Conservation (phyloP, 2,888 invertebrate species). For the Hybos culiciformis region DNA sequence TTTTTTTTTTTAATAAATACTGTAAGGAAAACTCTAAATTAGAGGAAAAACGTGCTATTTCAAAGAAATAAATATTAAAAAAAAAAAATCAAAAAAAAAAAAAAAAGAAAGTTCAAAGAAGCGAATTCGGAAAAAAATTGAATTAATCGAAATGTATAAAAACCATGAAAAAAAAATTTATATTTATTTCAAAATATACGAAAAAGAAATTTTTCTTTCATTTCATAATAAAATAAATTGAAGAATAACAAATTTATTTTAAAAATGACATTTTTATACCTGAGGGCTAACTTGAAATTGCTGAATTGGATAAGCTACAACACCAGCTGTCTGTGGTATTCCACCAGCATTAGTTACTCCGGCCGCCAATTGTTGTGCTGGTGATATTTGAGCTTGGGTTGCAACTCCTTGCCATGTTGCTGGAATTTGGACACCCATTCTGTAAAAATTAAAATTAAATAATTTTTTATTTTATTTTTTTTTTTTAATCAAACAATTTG, state of each 20-base stretch:
- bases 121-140: no score
- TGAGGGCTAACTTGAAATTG: conserved; percentile 69
- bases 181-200: no score
- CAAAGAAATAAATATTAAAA: no score
- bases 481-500: neutral
- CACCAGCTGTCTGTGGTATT: conserved; percentile 61
- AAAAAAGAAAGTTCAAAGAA: no score
- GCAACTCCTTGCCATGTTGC: conserved; percentile 64
- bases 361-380: conserved; percentile 52
- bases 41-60: no score
- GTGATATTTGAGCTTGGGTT: conserved; percentile 56
- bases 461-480: neutral
- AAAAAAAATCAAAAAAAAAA: no score
- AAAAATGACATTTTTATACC: conserved; percentile 25
- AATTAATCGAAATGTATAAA: no score
- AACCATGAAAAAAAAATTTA: no score
- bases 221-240: no score
- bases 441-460: conserved; percentile 23
- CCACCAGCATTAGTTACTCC: conserved; percentile 52
- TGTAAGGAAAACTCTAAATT: no score
- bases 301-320: conserved; percentile 82
- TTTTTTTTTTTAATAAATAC: no score
- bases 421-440: conserved; percentile 76
- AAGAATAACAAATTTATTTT: neutral
- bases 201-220: no score